Percentiles rank a stretch among this genome's conserved stretches.
Evolutionary conservation across 2,113 vertebrate species (phyloP).

Genomic region (Protobothrops mucrosquamatus): DNA sequence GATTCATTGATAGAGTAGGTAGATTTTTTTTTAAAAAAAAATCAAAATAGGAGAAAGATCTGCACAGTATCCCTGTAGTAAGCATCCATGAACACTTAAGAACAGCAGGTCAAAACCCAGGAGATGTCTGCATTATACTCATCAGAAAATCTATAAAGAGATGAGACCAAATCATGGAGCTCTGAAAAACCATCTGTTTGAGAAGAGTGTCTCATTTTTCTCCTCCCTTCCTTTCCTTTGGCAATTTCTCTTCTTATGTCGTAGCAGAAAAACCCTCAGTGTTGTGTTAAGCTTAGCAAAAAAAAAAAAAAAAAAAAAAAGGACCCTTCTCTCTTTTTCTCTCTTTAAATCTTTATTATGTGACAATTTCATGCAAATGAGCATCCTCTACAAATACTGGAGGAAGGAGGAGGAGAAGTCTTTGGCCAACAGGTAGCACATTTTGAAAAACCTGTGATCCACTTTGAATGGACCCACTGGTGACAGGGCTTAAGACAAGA

Average conservation of each 20-base stretch:
- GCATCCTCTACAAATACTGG: not conserved
- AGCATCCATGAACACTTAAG: conserved; percentile 32
- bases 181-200: conserved; percentile 20
- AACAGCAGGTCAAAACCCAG: conserved; percentile 19
- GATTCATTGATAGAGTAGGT: conserved; percentile 14
- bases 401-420: conserved; percentile 26
- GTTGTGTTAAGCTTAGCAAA: conserved; percentile 41
- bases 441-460: conserved; percentile 38
- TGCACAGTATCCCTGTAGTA: not conserved
- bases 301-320: conserved; percentile 27
- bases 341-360: not conserved
- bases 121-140: conserved; percentile 16
- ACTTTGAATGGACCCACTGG: conserved; percentile 62
- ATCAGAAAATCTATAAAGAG: conserved; percentile 54
- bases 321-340: conserved; percentile 2
- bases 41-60: conserved; percentile 24
- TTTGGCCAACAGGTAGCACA: conserved; percentile 29
- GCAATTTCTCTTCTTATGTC: conserved; percentile 43
- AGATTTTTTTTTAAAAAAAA: conserved; percentile 5
- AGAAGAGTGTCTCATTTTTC: conserved; percentile 46
- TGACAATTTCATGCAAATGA: not conserved
- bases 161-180: conserved; percentile 44
- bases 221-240: conserved; percentile 32
- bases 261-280: conserved; percentile 35
- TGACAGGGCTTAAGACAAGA: conserved; percentile 51